Conservation (phyloP, 2,797 vertebrate species). For the Lutjanus argentimaculatus region DNA sequence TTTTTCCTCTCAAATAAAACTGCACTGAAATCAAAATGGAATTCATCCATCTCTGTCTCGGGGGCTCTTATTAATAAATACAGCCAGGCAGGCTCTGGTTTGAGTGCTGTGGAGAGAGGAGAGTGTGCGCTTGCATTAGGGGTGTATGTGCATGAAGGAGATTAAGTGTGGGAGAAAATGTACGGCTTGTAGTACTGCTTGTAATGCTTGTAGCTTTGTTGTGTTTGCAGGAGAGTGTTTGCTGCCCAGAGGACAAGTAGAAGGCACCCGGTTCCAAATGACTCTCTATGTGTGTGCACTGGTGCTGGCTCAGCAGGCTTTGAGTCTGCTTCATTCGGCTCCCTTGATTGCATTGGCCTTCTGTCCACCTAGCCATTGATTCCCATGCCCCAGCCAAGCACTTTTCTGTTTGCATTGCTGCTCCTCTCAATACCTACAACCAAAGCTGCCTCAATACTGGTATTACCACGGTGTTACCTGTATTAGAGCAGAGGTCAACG, state of each 20-base stretch:
- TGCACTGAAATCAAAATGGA: conserved; percentile 80
- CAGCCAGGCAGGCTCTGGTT: conserved; percentile 48
- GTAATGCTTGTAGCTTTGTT: conserved; percentile 65
- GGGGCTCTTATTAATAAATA: conserved; percentile 74
- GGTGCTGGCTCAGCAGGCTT: conserved; percentile 87
- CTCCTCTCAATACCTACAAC: conserved; percentile 67
- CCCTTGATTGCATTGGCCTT: conserved; percentile 86
- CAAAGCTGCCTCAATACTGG: conserved; percentile 60
- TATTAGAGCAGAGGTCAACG: conserved; percentile 73
- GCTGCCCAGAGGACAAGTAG: conserved; percentile 78
- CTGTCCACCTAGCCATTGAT: conserved; percentile 86
- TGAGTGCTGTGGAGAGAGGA: conserved; percentile 38
- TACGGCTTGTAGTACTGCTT: conserved; percentile 52
- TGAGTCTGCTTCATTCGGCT: conserved; percentile 79
- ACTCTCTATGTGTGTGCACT: conserved; percentile 52
- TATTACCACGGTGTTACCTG: conserved; percentile 66
- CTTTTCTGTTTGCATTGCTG: conserved; percentile 70
- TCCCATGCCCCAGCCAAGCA: conserved; percentile 76
- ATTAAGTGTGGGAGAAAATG: conserved; percentile 67
- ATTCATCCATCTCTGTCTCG: conserved; percentile 84
- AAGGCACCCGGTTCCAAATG: conserved; percentile 79
- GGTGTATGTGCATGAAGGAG: conserved; percentile 55
- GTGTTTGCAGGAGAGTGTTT: conserved; percentile 64
- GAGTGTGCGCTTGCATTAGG: conserved; percentile 28
- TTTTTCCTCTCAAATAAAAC: conserved; percentile 69